Percentiles rank a stretch among this genome's conserved stretches.
Evolutionary conservation across 2,888 invertebrate species (phyloP).

Genomic region (Notocelia uddmanniana): DNA sequence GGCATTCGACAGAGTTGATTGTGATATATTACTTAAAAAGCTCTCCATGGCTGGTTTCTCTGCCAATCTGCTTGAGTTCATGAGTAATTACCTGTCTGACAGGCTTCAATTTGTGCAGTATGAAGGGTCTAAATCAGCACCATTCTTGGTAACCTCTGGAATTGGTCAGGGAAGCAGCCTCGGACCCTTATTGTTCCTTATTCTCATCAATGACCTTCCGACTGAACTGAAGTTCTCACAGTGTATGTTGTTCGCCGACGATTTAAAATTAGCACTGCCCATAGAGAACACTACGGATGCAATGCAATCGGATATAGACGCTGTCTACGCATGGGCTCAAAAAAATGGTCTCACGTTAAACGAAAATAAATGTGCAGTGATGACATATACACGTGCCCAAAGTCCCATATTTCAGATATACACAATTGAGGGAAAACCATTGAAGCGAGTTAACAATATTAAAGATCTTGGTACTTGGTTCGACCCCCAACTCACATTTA

Average conservation of each 20-base stretch:
- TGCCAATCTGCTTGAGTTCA: neutral
- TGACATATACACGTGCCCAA: too few relatives aligned
- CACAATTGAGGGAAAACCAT: too few relatives aligned
- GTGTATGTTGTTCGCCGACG: too few relatives aligned
- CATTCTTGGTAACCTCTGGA: neutral
- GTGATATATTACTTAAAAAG: constrained; percentile 5
- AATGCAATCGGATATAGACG: constrained; percentile 3
- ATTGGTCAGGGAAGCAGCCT: too few relatives aligned
- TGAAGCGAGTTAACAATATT: neutral
- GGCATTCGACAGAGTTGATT: neutral
- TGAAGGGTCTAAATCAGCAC: neutral
- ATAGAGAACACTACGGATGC: neutral
- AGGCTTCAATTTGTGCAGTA: neutral
- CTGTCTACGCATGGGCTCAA: too few relatives aligned
- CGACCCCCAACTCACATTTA: neutral
- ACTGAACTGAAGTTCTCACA: neutral
- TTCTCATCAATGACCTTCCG: neutral
- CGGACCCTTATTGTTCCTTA: neutral
- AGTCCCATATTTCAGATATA: too few relatives aligned
- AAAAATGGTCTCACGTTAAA: too few relatives aligned
- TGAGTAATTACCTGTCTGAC: neutral
- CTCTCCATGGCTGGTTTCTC: neutral
- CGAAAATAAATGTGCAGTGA: too few relatives aligned
- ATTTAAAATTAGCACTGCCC: neutral
- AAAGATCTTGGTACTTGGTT: constrained; percentile 8